Evolutionary conservation across 2,888 invertebrate genomes (phyloP), one percentile per base, ranked within the genome.

Genomic region (Camptogramma bilineatum): DNA sequence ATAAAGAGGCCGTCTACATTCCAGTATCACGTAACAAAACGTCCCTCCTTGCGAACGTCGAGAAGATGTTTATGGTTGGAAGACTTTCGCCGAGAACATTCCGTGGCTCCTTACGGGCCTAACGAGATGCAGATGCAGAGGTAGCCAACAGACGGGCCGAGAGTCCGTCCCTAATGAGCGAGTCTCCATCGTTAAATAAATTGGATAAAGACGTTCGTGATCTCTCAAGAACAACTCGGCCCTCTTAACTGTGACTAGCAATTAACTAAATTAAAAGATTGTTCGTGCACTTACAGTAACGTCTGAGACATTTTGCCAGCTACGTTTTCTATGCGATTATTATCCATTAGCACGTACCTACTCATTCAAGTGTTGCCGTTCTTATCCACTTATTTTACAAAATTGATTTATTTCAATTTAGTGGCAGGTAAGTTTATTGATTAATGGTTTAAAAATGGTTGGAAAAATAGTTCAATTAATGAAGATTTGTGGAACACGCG

Each of bases 211-310:
- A 93, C 92, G 88, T 88, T 86, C 90, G 86, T 90, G 92, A 92
- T 90, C 91, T 91, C 89, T 93, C 86, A 87, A 90, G 91, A 90
- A 88, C 88, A 85, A 86, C 91, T 91, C 86, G 83, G 91, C 87
- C 84, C 86, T 86, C 90, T 91, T 83, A 84, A 85, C 85, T 85
- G 90, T 88, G 88, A 91, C 90, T 91, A 84, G 88, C 91, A 91
- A 93, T 92, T 92, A 92, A 90, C 87, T 90, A 90, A 93, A 93
- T 91, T 91, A 91, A 92, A 91, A 92, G 91, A 92, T 86, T 89
- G 86, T 87, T 86, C 87, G 88, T 87, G 83, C 88, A 87, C 84
- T 90, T 83, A 86, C 85, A 80, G 80, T 85, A 88, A 84, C 81
- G 83, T 84, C 84, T 85, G 76, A 75, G 80, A 83, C 78, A 79